Evolutionary conservation across 2,113 vertebrate genomes (phyloP), one percentile per base, ranked within the genome.

Genomic region (Sylvietta virens): DNA sequence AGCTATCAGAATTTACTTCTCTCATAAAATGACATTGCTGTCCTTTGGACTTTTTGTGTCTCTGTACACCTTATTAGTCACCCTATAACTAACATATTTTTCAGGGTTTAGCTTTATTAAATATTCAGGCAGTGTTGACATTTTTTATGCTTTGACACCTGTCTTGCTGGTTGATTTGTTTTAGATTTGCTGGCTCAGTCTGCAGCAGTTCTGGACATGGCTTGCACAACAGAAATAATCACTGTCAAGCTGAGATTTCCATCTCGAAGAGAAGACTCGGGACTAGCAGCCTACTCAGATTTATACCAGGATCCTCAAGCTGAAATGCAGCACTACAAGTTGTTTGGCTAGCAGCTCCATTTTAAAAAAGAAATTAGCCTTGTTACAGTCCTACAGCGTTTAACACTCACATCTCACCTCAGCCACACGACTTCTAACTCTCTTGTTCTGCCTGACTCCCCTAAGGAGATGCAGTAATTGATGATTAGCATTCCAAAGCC

Each of bases 401-500:
- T 92, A 96, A 94, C n/a, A 70, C 77, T 86, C 62, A 22, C 45
- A 70, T 88, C 89, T 94, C 81, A 89, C 96, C 95, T 96, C 93
- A 92, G 77, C 71, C 86, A 93, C 76, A 81, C 2, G 18, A 72
- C 81, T 62, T 90, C 94, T 83, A 95, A 91, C 64, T 77, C 54
- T 78, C 93, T 92, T 47, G 0, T 94, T 95, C 82, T 96, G 87
- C 94, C 69, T 53, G 28, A 72, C 83, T 95, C 95, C 98, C 98
- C 97, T 94, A 96, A 95, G 97, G 98, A 98, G 97, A 96, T 7
- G 54, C 89, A 86, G 95, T 98, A 98, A 98, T 98, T 98, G 96
- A 98, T 97, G 97, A 98, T 98, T 98, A 98, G 97, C 97, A 98
- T 98, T 98, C 98, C 95, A 97, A 97, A 98, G 96, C 97, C 97